Percentiles rank a stretch among this genome's conserved stretches.
phyloP scores from a whole-genome alignment of 2,113 vertebrate genomes.

The Mola mola region DNA sequence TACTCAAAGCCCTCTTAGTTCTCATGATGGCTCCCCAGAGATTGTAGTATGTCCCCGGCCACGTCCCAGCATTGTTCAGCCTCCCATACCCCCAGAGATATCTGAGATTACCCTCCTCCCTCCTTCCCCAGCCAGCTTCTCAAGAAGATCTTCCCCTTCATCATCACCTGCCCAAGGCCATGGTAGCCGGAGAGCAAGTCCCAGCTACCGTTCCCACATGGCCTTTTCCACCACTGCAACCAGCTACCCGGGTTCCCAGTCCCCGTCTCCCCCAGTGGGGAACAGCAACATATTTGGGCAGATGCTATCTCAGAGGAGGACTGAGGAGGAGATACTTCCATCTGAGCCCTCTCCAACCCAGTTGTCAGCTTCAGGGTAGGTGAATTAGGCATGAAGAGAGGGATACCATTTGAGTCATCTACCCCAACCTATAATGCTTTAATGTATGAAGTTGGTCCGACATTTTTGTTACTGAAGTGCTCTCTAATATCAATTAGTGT shows the following conservation, averaged over 20 bases:
- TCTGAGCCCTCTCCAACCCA: conserved; percentile 92
- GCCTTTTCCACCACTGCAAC: conserved; percentile 90
- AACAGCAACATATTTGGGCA: conserved; percentile 92
- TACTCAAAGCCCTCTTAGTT: conserved; percentile 96
- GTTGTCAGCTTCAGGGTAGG: conserved; percentile 97
- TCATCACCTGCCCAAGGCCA: conserved; percentile 93
- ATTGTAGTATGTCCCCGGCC: conserved; percentile 92
- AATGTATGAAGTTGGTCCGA: conserved; percentile 63
- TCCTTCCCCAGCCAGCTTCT: conserved; percentile 92
- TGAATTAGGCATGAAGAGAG: conserved; percentile 75
- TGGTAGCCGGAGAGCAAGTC: conserved; percentile 86
- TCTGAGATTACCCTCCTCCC: conserved; percentile 97
- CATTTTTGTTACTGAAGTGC: conserved; percentile 53
- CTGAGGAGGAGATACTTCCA: conserved; percentile 92
- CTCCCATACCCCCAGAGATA: conserved; percentile 85
- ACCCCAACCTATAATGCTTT: conserved; percentile 70
- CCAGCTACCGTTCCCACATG: conserved; percentile 85
- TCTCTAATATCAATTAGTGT: conserved; percentile 35
- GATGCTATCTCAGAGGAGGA: conserved; percentile 89
- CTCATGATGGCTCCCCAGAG: conserved; percentile 93
- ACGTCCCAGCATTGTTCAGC: conserved; percentile 90
- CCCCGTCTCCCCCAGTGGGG: conserved; percentile 87
- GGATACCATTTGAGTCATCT: conserved; percentile 70
- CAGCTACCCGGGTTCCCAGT: conserved; percentile 88
- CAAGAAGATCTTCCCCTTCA: conserved; percentile 93